Evolutionary conservation across 2,888 invertebrate genomes (phyloP).

Genomic region (Gerosis bhagava): DNA sequence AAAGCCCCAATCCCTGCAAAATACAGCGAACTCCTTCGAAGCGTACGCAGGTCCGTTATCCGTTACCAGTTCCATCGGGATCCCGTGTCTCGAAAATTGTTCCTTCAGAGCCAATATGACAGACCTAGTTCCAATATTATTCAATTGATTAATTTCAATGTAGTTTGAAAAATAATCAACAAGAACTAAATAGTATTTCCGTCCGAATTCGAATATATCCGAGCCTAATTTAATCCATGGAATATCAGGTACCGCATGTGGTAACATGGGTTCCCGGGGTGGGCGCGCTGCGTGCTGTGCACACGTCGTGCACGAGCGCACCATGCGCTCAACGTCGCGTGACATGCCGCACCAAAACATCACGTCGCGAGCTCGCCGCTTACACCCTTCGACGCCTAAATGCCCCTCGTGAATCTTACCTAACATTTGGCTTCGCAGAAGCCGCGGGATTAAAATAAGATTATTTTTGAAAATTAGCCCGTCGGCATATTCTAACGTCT

Average conservation of each 20-base stretch:
- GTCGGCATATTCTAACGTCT: slow-evolving; percentile 23
- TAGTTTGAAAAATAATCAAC: slow-evolving; percentile 26
- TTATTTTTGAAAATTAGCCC: not conserved
- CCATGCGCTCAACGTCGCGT: not conserved
- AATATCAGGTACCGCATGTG: slow-evolving; percentile 7
- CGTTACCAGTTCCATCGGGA: slow-evolving; percentile 11
- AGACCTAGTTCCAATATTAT: not conserved
- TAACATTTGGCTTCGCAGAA: not conserved
- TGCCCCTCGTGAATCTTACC: not conserved
- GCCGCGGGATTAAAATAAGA: too few relatives aligned
- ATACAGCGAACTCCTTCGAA: not conserved
- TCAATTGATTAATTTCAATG: slow-evolving; percentile 1
- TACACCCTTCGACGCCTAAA: not conserved
- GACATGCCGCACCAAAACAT: not conserved
- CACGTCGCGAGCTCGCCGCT: not conserved
- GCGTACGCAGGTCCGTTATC: slow-evolving; percentile 5
- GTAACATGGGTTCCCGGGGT: not conserved
- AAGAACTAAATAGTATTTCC: slow-evolving; percentile 26
- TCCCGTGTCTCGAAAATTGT: slow-evolving; percentile 26
- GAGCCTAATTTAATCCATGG: slow-evolving; percentile 30
- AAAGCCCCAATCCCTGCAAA: not conserved
- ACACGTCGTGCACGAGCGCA: too few relatives aligned
- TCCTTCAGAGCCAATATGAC: slow-evolving; percentile 25
- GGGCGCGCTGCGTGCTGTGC: too few relatives aligned
- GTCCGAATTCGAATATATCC: slow-evolving; percentile 25